These are phyloP conservation scores for Rhadina sibilatrix DNA, from an alignment of 2,113 vertebrate species.

Conservation along the genomic window DNA sequence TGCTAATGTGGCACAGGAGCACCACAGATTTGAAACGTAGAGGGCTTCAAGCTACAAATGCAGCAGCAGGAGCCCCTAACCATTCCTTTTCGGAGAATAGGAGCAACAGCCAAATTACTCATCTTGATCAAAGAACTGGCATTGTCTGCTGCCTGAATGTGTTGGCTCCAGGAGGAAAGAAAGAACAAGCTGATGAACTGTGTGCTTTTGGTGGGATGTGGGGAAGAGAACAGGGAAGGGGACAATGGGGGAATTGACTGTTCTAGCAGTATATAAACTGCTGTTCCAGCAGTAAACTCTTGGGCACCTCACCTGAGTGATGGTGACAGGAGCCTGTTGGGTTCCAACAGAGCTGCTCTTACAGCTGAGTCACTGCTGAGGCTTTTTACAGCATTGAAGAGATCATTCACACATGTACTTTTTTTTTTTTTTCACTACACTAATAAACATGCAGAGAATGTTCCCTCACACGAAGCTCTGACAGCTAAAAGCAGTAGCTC, in stretches of 20 bases:
- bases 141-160: neutral
- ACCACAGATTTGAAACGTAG: neutral
- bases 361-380: neutral
- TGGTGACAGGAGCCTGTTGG: neutral
- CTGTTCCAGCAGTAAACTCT: neutral
- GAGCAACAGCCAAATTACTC: neutral
- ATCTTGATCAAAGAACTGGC: neutral
- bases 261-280: neutral
- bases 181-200: neutral
- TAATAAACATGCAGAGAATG: neutral
- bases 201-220: too few species aligned
- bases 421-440: accelerated
- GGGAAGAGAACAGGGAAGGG: neutral
- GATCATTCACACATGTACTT: neutral
- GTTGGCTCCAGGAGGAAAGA: neutral
- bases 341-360: neutral
- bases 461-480: neutral
- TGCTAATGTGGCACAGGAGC: neutral
- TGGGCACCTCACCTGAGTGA: neutral
- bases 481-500: neutral
- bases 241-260: accelerated
- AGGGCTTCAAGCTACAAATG: neutral
- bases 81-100: neutral
- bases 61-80: neutral
- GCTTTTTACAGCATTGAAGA: neutral